Evolutionary conservation across 2,797 vertebrate species (phyloP).

Genomic region (Microtus agrestis): DNA sequence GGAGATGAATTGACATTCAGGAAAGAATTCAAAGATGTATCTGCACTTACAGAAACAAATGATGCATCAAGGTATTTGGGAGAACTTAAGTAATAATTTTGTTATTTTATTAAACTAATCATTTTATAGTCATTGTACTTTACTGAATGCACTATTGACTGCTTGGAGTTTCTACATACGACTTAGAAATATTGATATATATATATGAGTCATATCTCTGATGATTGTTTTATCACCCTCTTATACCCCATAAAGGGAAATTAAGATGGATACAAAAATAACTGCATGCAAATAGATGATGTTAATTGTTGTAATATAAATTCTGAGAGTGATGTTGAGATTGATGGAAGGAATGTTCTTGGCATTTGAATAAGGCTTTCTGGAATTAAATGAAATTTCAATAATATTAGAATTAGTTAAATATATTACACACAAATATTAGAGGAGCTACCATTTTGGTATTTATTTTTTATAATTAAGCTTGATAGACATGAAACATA

Average conservation of each 20-base stretch:
- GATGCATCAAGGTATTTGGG: not conserved
- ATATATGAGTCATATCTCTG: not conserved
- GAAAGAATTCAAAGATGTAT: fast-evolving
- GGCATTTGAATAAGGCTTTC: not conserved
- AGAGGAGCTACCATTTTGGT: not conserved
- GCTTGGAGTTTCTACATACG: not conserved
- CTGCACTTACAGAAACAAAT: not conserved
- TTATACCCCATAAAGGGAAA: not conserved
- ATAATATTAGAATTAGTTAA: not conserved
- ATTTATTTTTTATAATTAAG: not conserved
- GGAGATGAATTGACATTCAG: not conserved
- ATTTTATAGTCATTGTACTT: not conserved
- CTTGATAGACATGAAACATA: not conserved
- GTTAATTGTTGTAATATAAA: not conserved
- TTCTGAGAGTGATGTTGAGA: not conserved
- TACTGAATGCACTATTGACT: not conserved
- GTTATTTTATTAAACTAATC: not conserved
- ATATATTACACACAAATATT: not conserved
- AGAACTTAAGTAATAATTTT: not conserved
- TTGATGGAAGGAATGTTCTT: not conserved
- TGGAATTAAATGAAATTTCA: not conserved
- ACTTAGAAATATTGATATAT: not conserved
- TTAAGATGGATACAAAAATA: not conserved
- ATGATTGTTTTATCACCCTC: not conserved
- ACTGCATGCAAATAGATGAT: not conserved